Evolutionary conservation across 2,888 invertebrate species (phyloP), one percentile per base, ranked within the genome.

Genomic region (Ormyrus nitidulus): DNA sequence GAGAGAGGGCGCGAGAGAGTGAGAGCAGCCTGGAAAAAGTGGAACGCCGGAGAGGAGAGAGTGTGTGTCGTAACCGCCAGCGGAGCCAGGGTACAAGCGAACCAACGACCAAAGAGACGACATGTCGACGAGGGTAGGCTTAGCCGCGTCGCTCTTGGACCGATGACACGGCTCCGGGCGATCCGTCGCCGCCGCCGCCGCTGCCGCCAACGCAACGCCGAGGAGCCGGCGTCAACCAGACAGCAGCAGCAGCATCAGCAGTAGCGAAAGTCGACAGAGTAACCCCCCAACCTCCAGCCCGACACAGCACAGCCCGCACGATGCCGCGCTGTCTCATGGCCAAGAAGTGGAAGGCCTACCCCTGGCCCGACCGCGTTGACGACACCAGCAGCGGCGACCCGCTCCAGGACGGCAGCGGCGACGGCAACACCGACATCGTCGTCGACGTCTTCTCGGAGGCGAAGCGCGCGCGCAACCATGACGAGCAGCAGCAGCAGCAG

Each of bases 311-410:
- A 58, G 73, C 53, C 53, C 48, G 19, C 92, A 93, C 92, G 91
- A 97, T 97, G 97, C 97, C 97, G 92, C 96, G 97, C 91, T 97
- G 97, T 93, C 94, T 97, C 92, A 97, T 97, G 96, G 97, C 97
- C 89, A 97, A 97, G 93, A 97, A 97, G 93, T 97, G 97, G 96
- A 97, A 97, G 94, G 95, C 94, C 91, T 95, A 95, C 90, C 94
- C 95, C 85, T 95, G 95, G 94, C 93, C 94, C 86, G 94, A 94
- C 88, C 93, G 94, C 85, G 92, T 92, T 84, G 79, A 76, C 6
- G 76, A 76, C 19, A 56, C 34, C 34, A 34, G 51, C 10, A 91
- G 91, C 83, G 89, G 90, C 77, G 87, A 88, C 77, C 84, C 84
- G 77, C 84, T 82, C 53, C 83, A 84, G 82, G 82, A 79, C 34